Base-by-base conservation (phyloP, 2,113 vertebrate species). In the Tragulus kanchil region DNA sequence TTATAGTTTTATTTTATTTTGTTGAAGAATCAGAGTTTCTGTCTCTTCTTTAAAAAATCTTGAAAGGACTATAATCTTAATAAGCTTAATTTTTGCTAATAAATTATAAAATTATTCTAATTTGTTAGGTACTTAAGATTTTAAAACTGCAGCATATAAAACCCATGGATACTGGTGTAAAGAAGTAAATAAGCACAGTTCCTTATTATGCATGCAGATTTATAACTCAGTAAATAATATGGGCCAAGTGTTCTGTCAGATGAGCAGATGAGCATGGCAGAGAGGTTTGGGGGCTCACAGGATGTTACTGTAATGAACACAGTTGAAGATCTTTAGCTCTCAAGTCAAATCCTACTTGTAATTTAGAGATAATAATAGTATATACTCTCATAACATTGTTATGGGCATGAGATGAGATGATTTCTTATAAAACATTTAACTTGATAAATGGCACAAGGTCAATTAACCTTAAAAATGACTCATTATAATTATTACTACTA, bases 71-170 rank as follows among this genome's bases (percentile, higher is more conserved):
- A 6, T 59, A 69, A 19, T n/a, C 16, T 79, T 89, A 91, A 65
- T 52, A 26, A 62, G 89, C 45, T 64, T 6, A 71, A 11, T 65
- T 88, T 64, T 52, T 56, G 25, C 36, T 62, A 3, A 17, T 67
- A 69, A 42, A 79, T 67, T 92, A 67, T 75, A 75, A 50, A 95
- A 61, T 52, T 23, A 36, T 85, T 54, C 14, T 25, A 36, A 56
- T 36, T 85, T 82, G 75, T 58, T 4, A 71, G 14, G 5, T 62
- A 54, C 36, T 81, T 85, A 88, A 26, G 16, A 61, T 88, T 9
- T 71, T n/a, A 67, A 15, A 79, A 62, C 56, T 45, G 3, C 3
- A 86, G n/a, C 23, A 81, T 73, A 87, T 52, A 84, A 94, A 93
- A 58, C 8, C 6, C 77, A 21, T 3, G 15, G 13, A 10, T 85